phyloP scores from a whole-genome alignment of 2,888 invertebrate genomes.

The Linnaemya vulpina region DNA sequence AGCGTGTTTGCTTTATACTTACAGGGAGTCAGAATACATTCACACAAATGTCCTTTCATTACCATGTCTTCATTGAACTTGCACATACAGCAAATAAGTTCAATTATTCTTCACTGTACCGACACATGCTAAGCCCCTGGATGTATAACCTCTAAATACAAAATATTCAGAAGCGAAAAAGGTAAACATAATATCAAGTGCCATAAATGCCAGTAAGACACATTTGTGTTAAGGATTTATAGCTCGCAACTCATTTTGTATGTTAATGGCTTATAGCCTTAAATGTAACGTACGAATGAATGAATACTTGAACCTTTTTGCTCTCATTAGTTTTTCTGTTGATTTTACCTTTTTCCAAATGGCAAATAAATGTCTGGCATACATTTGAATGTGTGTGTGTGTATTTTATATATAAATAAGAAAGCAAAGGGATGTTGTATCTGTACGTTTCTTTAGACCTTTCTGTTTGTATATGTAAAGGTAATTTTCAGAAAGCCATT shows the following conservation, averaged over 20 bases:
- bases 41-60: slow-evolving; percentile 11
- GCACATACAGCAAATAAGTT: not conserved
- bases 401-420: not conserved
- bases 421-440: not conserved
- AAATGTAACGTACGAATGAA: slow-evolving; percentile 54
- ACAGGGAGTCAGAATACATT: slow-evolving; percentile 39
- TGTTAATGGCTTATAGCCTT: slow-evolving; percentile 53
- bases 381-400: not conserved
- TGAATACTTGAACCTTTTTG: slow-evolving; percentile 32
- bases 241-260: slow-evolving; percentile 51
- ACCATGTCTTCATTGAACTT: slow-evolving; percentile 12
- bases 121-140: slow-evolving; percentile 14
- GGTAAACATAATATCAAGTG: not conserved
- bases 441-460: not conserved
- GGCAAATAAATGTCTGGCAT: not conserved
- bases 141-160: slow-evolving; percentile 10
- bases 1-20: not conserved
- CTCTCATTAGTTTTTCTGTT: not conserved
- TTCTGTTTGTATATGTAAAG: slow-evolving; percentile 27
- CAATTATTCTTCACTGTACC: not conserved
- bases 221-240: slow-evolving; percentile 58
- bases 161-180: not conserved
- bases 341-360: slow-evolving; percentile 3
- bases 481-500: slow-evolving; percentile 39
- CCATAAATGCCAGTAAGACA: slow-evolving; percentile 40